Conservation (phyloP, 2,113 vertebrate genomes). For the Ariopsis seemanni region DNA sequence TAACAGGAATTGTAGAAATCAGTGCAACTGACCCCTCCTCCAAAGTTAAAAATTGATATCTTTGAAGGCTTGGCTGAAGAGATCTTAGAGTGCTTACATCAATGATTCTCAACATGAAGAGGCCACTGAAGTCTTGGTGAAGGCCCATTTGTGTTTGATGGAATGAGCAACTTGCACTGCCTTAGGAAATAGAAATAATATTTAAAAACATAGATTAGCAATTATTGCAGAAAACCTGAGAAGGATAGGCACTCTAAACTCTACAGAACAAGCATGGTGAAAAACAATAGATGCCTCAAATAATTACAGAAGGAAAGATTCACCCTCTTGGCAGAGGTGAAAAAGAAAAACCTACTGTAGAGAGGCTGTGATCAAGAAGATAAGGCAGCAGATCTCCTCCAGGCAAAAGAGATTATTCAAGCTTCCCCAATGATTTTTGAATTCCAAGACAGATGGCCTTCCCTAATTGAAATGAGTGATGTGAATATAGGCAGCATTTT, state of each 20-base stretch:
- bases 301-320: not conserved
- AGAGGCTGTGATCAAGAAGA: constrained; percentile 2
- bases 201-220: not conserved
- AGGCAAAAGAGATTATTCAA: not conserved
- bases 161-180: not conserved
- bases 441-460: constrained; percentile 2
- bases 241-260: not conserved
- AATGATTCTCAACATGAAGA: constrained; percentile 1
- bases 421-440: constrained; percentile 9
- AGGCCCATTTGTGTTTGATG: not conserved
- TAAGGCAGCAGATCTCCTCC: not conserved
- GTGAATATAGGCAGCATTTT: constrained; percentile 3
- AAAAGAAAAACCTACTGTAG: not conserved
- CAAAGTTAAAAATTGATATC: not conserved
- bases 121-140: not conserved
- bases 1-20: not conserved
- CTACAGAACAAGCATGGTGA: not conserved
- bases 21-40: not conserved
- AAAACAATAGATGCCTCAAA: not conserved
- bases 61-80: not conserved
- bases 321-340: not conserved
- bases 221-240: not conserved
- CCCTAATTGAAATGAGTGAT: not conserved
- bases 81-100: not conserved
- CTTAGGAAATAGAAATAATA: not conserved